phyloP scores from a whole-genome alignment of 2,888 invertebrate species.

The Sinopyrophorus schimmeli region DNA sequence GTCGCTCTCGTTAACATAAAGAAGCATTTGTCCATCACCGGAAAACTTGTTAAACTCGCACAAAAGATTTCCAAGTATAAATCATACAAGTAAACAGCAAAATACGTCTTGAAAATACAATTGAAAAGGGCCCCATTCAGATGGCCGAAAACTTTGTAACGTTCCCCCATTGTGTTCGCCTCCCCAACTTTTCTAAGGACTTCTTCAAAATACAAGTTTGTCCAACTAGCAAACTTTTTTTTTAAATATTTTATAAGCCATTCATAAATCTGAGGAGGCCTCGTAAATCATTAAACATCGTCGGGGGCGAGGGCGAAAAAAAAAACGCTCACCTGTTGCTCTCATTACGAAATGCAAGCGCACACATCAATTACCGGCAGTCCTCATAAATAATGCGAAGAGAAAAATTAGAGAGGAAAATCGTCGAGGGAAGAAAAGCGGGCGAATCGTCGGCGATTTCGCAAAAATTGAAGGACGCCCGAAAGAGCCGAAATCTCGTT shows the following conservation, averaged over 20 bases:
- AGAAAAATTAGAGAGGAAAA: too few relatives aligned
- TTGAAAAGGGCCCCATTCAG: constrained; percentile 19
- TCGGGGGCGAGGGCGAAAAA: too few relatives aligned
- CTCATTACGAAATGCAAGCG: too few relatives aligned
- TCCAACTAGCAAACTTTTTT: constrained; percentile 7
- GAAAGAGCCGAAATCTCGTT: constrained; percentile 13
- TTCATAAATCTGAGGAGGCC: too few relatives aligned
- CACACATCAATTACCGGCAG: too few relatives aligned
- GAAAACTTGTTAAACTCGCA: constrained; percentile 18
- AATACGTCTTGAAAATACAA: constrained; percentile 17
- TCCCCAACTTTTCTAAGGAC: constrained; percentile 12
- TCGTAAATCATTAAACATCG: too few relatives aligned
- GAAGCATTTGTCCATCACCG: constrained; percentile 20
- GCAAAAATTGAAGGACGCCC: too few relatives aligned
- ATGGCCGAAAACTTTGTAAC: constrained; percentile 16
- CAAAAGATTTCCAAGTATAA: constrained; percentile 18
- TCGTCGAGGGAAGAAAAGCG: too few relatives aligned
- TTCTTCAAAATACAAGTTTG: constrained; percentile 9
- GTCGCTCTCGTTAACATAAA: constrained; percentile 4
- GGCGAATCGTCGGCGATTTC: too few relatives aligned
- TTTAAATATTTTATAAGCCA: constrained; percentile 8
- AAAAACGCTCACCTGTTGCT: too few relatives aligned
- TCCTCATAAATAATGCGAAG: too few relatives aligned
- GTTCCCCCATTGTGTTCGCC: constrained; percentile 12
- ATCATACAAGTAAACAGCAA: constrained; percentile 26